Conservation (phyloP, 2,113 vertebrate species). For the Lutjanus erythropterus region DNA sequence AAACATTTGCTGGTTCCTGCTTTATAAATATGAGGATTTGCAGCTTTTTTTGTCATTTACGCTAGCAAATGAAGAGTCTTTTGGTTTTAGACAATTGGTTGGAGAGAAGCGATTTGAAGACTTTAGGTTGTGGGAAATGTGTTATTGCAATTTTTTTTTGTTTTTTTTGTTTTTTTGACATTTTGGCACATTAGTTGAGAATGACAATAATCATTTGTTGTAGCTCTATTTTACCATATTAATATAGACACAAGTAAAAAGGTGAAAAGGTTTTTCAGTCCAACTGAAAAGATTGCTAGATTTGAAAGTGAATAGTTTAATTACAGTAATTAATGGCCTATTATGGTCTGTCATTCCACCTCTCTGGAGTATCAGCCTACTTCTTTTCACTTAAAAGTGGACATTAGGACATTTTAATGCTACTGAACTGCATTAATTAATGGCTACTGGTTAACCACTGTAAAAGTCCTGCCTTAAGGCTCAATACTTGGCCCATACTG, state of each 20-base stretch:
- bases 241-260: not conserved
- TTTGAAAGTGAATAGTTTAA: conserved; percentile 40
- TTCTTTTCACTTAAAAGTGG: conserved; percentile 55
- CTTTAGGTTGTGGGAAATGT: too few species aligned
- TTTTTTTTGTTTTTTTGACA: too few species aligned
- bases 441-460: conserved; percentile 56
- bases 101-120: too few species aligned
- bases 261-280: not conserved
- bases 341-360: conserved; percentile 5
- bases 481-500: conserved; percentile 54
- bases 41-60: too few species aligned
- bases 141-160: too few species aligned
- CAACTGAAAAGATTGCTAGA: not conserved
- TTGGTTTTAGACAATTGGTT: too few species aligned
- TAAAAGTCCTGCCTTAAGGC: conserved; percentile 63
- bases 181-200: too few species aligned
- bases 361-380: conserved; percentile 59
- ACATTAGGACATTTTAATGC: conserved; percentile 42
- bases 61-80: too few species aligned
- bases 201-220: too few species aligned
- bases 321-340: conserved; percentile 39
- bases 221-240: too few species aligned
- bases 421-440: conserved; percentile 72
- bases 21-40: too few species aligned
- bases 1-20: too few species aligned